Evolutionary conservation across 2,797 vertebrate genomes (phyloP).

Genomic region (Anguilla anguilla): DNA sequence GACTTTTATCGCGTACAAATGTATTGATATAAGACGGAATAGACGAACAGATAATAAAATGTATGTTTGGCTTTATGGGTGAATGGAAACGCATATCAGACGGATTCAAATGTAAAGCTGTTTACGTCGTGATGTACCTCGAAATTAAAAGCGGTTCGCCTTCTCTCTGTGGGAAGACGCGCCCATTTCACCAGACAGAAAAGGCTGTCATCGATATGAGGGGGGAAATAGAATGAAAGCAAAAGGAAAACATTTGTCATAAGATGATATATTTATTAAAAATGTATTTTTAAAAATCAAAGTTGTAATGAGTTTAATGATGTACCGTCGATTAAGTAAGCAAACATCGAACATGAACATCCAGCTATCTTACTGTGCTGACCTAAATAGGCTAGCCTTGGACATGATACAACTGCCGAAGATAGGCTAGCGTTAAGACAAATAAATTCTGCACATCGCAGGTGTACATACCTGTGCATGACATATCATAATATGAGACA

Average conservation of each 20-base stretch:
- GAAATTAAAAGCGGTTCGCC: conserved; percentile 13
- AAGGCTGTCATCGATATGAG: not conserved
- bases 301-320: not conserved
- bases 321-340: not conserved
- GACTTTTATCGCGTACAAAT: not conserved
- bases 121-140: not conserved
- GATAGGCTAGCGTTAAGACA: not conserved
- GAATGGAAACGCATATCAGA: not conserved
- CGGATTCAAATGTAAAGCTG: not conserved
- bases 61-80: not conserved
- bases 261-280: not conserved
- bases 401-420: not conserved
- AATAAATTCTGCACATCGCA: not conserved
- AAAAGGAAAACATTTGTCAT: conserved; percentile 3
- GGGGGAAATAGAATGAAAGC: not conserved
- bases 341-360: not conserved
- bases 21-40: not conserved
- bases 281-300: not conserved
- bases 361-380: not conserved
- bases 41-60: not conserved
- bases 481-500: not conserved
- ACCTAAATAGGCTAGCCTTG: not conserved
- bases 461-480: not conserved
- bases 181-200: conserved; percentile 33
- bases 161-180: conserved; percentile 26